These are phyloP conservation scores for Plectrocnemia conspersa DNA, from an alignment of 1,140 invertebrate species.

Conservation along the genomic window DNA sequence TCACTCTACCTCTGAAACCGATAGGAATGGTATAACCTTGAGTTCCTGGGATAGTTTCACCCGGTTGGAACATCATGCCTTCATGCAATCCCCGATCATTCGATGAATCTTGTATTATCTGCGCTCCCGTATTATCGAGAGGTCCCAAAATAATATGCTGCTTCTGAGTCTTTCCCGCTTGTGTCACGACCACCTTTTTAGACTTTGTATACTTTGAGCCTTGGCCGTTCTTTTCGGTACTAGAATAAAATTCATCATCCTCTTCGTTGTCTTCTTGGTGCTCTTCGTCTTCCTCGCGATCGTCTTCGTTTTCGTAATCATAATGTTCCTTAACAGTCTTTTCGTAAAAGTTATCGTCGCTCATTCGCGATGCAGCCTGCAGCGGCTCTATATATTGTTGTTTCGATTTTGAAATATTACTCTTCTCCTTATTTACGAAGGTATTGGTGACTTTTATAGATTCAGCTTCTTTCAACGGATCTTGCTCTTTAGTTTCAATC, in stretches of 20 bases:
- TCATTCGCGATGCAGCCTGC: background rate
- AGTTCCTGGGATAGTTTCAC: slow-evolving; percentile 47
- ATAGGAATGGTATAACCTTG: slow-evolving; percentile 61
- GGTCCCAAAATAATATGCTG: slow-evolving; percentile 54
- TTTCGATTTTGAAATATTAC: background rate
- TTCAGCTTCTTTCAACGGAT: slow-evolving; percentile 27
- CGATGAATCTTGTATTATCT: slow-evolving; percentile 49
- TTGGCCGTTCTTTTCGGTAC: slow-evolving; percentile 43
- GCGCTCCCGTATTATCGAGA: slow-evolving; percentile 49
- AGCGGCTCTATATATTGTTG: background rate
- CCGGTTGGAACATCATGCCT: slow-evolving; percentile 56
- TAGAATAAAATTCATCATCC: slow-evolving; percentile 52
- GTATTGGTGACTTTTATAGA: slow-evolving; percentile 35
- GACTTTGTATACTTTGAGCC: slow-evolving; percentile 41
- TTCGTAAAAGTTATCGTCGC: slow-evolving; percentile 19
- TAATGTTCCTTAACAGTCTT: slow-evolving; percentile 17
- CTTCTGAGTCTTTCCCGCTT: slow-evolving; percentile 45
- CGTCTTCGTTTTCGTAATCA: slow-evolving; percentile 35
- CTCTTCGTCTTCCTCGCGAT: slow-evolving; percentile 42
- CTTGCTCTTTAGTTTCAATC: slow-evolving; percentile 2
- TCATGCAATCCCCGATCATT: slow-evolving; percentile 44
- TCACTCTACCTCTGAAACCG: slow-evolving; percentile 63
- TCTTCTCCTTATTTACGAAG: slow-evolving; percentile 36
- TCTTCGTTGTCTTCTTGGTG: slow-evolving; percentile 49
- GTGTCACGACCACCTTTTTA: slow-evolving; percentile 38